phyloP scores from a whole-genome alignment of 2,113 vertebrate genomes.

The Macrotis lagotis region DNA sequence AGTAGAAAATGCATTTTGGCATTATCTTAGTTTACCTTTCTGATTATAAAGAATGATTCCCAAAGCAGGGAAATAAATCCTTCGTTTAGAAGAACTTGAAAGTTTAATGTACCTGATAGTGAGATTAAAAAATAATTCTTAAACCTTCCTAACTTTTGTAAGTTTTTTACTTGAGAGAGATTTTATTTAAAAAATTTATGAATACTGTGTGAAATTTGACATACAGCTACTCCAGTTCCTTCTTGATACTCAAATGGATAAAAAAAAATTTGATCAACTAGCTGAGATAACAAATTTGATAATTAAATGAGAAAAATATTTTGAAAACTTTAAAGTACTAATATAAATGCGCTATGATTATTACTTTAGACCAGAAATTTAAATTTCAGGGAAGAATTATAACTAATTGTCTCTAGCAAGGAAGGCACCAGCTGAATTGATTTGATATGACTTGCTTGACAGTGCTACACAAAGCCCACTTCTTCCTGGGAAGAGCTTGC shows the following conservation, averaged over 20 bases:
- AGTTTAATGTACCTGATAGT: background rate
- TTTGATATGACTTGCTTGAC: background rate
- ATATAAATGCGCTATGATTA: background rate
- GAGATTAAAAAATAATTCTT: background rate
- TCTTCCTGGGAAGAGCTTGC: constrained; percentile 23
- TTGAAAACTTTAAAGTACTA: background rate
- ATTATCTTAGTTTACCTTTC: constrained; percentile 7
- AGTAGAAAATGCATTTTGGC: background rate
- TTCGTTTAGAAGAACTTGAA: constrained; percentile 39
- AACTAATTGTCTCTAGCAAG: background rate
- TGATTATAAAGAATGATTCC: constrained; percentile 32
- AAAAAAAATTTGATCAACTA: background rate
- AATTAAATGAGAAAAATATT: background rate
- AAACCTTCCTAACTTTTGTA: constrained; percentile 1
- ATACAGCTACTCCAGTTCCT: background rate
- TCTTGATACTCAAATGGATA: background rate
- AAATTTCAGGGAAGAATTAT: background rate
- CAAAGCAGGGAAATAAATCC: background rate
- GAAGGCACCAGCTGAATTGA: background rate
- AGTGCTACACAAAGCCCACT: background rate
- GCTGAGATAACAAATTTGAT: background rate
- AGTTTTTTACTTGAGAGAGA: constrained; percentile 32
- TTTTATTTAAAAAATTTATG: background rate
- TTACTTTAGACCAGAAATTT: background rate
- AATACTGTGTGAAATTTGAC: constrained; percentile 5